Percentiles rank a stretch among this genome's conserved stretches.
These are phyloP conservation scores for Leptopilina syphax DNA, from an alignment of 2,888 invertebrate genomes.

Conservation along the genomic window DNA sequence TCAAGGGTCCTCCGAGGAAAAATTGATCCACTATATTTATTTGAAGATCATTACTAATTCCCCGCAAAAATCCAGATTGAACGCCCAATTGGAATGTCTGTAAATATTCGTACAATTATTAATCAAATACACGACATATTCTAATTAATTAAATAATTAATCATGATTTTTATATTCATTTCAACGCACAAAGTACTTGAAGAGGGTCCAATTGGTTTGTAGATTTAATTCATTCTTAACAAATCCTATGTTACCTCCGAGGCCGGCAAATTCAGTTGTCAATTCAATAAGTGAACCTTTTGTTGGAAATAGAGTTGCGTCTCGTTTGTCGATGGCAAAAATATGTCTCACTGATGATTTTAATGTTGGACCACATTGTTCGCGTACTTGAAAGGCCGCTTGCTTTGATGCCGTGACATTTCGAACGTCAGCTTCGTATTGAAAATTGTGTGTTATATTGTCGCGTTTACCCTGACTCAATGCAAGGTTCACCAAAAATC, in stretches of 20 bases:
- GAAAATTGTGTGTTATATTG: constrained; percentile 86
- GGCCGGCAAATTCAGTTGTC: constrained; percentile 89
- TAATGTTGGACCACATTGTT: constrained; percentile 92
- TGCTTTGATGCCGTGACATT: constrained; percentile 86
- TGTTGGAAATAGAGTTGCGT: constrained; percentile 88
- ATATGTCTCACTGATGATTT: constrained; percentile 93
- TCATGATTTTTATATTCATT: neutral
- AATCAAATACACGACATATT: neutral
- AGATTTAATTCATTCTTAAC: constrained; percentile 88
- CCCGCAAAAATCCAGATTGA: constrained; percentile 84
- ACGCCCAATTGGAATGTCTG: constrained; percentile 86
- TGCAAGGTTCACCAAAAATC: constrained; percentile 87
- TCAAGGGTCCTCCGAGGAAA: constrained; percentile 93
- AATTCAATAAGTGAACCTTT: constrained; percentile 85
- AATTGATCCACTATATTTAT: constrained; percentile 85
- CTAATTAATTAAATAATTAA: too few relatives aligned
- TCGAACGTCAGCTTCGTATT: constrained; percentile 92
- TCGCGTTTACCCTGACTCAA: constrained; percentile 80
- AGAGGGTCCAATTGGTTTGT: constrained; percentile 84
- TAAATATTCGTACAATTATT: constrained; percentile 45
- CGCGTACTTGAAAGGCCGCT: constrained; percentile 90
- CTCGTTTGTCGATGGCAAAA: constrained; percentile 87
- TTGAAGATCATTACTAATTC: constrained; percentile 80
- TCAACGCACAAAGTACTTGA: constrained; percentile 79
- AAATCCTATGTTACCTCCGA: constrained; percentile 96